Percentiles rank a stretch among this genome's conserved stretches.
These are phyloP conservation scores for Auanema sp. DNA, from an alignment of 2,888 invertebrate species.

Conservation along the genomic window DNA sequence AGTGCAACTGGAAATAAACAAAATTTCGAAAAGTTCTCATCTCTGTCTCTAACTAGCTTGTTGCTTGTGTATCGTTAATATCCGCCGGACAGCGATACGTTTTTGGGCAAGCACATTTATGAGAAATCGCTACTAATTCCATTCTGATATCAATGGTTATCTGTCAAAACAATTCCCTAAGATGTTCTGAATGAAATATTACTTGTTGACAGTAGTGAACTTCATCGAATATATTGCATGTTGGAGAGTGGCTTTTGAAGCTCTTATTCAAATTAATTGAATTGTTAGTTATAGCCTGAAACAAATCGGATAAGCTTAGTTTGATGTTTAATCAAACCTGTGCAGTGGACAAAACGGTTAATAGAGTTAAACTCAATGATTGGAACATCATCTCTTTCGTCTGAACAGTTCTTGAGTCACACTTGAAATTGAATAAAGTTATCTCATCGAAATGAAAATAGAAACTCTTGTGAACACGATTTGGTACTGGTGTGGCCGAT, in stretches of 20 bases:
- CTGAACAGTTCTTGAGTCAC: no score
- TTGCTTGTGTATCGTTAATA: constrained; percentile 6
- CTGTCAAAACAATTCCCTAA: constrained; percentile 6
- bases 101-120: constrained; percentile 16
- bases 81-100: constrained; percentile 17
- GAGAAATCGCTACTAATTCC: constrained; percentile 15
- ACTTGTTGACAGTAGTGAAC: constrained; percentile 16
- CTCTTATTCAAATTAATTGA: constrained; percentile 12
- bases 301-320: background rate
- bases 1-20: constrained; percentile 12
- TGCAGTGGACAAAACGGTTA: no score
- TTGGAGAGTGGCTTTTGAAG: constrained; percentile 1
- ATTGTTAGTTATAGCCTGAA: constrained; percentile 10
- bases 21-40: background rate
- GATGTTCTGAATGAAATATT: background rate
- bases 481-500: no score
- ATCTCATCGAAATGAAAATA: no score
- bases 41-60: constrained; percentile 11
- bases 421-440: no score
- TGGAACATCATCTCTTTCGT: no score
- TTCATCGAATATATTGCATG: constrained; percentile 17
- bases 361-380: no score
- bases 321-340: no score
- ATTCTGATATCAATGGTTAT: constrained; percentile 14
- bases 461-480: no score